Conservation (phyloP, 2,888 invertebrate species). For the Sarcophaga variegata region DNA sequence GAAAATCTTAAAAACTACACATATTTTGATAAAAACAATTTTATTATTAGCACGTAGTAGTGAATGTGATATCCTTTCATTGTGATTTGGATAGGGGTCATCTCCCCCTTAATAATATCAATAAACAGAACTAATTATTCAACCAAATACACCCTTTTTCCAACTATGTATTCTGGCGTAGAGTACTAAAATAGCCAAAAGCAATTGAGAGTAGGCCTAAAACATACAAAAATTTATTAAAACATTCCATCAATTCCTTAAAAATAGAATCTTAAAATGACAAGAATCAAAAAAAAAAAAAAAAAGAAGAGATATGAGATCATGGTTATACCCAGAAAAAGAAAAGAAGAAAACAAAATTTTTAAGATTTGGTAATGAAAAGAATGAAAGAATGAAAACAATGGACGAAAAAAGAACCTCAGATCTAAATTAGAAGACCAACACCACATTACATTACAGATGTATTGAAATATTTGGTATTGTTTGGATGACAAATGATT, state of each 20-base stretch:
- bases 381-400: slow-evolving; percentile 10
- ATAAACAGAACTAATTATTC: too few species aligned
- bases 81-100: too few species aligned
- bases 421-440: neutral
- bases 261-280: neutral
- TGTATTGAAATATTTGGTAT: slow-evolving; percentile 17
- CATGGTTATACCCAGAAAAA: neutral
- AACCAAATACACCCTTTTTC: too few species aligned
- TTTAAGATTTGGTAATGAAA: neutral
- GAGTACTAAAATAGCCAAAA: too few species aligned
- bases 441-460: slow-evolving; percentile 10
- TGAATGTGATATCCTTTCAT: too few species aligned
- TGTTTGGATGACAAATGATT: slow-evolving; percentile 30
- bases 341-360: neutral
- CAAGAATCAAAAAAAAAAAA: neutral
- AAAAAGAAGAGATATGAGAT: slow-evolving; percentile 6
- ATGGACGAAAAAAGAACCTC: too few species aligned
- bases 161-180: too few species aligned
- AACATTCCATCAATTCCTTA: neutral
- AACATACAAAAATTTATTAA: slow-evolving; percentile 4
- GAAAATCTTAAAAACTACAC: too few species aligned
- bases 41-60: too few species aligned
- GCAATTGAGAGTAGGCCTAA: neutral
- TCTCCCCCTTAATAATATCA: too few species aligned
- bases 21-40: too few species aligned